Base-by-base conservation (phyloP, 1,140 invertebrate genomes). In the Sycophaga agraensis region DNA sequence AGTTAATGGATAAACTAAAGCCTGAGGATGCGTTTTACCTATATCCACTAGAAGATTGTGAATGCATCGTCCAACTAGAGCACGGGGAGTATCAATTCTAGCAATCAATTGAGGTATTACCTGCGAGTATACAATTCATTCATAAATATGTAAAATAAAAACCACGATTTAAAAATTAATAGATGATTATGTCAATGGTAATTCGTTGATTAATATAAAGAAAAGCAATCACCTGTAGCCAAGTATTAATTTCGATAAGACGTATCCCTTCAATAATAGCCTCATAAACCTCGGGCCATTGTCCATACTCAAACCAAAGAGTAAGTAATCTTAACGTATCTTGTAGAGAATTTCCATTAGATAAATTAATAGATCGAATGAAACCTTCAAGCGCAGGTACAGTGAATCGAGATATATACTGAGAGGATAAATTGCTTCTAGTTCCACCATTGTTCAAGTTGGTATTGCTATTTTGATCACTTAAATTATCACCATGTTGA, bases 81-180 rank as follows among this genome's bases (percentile, higher is more conserved):
- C 87, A 22, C 94, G 84, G 0, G 92, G 91, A 0, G 95, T 97
- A 73, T 99, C 98, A 63, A 99, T 98, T 48, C 97, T 85, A 1
- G 97, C 97, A 66, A 99, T 99, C 2, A 99, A 80, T 78, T 99
- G 98, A 0, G 98, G 98, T 67, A 99, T 99, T 0, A 99, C 97
- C 58, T 59, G 35, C 24, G 14, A 31, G 11, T 6, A 31, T 6
- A 31, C 28, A 31, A n/a, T n/a, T n/a, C n/a, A n/a, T 11, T 43
- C 16, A 34, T 5, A 46, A 46, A 43, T 34, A n/a, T 6, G 19
- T 19, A 19, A 19, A 43, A 43, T 43, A 6, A 8, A 39, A 39
- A 39, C 31, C 5, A 34, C 11, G 5, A 34, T 34, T 34, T 34
- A 34, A 34, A 34, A 11, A 34, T 34, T 34, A 34, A 34, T n/a